Conservation (phyloP, 37 sponge, comb jelly and placozoan genomes). For the Hormiphora californensis region DNA sequence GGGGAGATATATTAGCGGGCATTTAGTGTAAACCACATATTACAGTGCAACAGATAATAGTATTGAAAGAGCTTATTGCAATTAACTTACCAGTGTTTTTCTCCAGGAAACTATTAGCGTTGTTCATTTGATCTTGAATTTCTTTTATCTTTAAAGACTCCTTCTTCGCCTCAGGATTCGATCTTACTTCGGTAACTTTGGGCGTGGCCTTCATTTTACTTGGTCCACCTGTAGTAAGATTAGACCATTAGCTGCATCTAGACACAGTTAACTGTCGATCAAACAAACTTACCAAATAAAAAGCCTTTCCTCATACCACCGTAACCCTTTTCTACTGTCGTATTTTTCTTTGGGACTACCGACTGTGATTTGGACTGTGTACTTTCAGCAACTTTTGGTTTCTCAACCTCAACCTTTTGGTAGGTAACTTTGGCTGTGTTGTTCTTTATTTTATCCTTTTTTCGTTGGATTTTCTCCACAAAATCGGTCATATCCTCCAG, state of each 20-base stretch:
- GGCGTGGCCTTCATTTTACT: not conserved
- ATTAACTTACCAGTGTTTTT: constrained; percentile 32
- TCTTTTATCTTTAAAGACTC: constrained; percentile 14
- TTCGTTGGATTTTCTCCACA: too few species aligned
- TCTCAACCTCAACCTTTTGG: not conserved
- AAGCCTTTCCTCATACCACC: constrained; percentile 47
- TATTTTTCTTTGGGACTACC: not conserved
- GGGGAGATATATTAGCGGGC: too few species aligned
- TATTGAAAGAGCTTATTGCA: too few species aligned
- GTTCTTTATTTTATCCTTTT: too few species aligned
- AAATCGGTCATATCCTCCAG: constrained; percentile 37
- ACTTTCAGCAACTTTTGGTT: not conserved
- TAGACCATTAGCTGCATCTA: not conserved
- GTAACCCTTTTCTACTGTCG: not conserved
- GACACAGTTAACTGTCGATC: not conserved
- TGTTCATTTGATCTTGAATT: constrained; percentile 29
- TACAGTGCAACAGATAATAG: too few species aligned
- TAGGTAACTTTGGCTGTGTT: not conserved
- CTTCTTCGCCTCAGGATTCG: constrained; percentile 10
- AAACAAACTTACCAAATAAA: not conserved
- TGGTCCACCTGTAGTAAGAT: not conserved
- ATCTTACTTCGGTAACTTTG: not conserved
- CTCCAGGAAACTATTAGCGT: constrained; percentile 21
- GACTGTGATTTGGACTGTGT: not conserved
- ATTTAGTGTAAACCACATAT: not conserved